phyloP scores from a whole-genome alignment of 2,888 invertebrate genomes.

The Agriotes lineatus region DNA sequence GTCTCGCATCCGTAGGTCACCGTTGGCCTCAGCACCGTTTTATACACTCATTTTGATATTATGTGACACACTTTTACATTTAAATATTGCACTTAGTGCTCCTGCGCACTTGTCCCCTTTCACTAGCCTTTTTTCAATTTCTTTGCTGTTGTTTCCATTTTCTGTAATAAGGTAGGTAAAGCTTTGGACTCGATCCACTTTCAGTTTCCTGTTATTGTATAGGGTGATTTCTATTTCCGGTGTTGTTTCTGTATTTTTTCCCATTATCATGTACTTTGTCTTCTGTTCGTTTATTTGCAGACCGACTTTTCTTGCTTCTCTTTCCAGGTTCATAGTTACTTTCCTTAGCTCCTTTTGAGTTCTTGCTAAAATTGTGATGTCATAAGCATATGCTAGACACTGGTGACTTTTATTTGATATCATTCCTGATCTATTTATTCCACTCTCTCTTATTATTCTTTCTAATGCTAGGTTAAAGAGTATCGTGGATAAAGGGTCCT shows the following conservation, averaged over 20 bases:
- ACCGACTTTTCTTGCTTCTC: not conserved
- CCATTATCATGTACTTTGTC: not conserved
- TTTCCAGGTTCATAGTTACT: not conserved
- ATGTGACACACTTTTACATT: not conserved
- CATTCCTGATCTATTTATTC: not conserved
- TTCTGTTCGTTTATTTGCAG: not conserved
- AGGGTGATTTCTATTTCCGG: not conserved
- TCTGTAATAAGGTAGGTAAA: slow-evolving; percentile 22
- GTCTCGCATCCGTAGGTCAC: not conserved
- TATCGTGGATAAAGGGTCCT: too few species aligned
- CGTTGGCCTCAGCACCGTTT: not conserved
- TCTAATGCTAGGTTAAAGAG: not conserved
- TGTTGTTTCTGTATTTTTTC: not conserved
- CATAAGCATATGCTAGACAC: not conserved
- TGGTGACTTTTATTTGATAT: not conserved
- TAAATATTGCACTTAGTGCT: not conserved
- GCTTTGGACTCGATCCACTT: slow-evolving; percentile 1
- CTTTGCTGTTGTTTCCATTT: not conserved
- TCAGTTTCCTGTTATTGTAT: not conserved
- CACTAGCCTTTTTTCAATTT: not conserved
- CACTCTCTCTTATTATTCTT: not conserved
- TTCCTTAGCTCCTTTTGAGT: not conserved
- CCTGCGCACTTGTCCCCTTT: not conserved
- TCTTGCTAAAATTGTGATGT: not conserved
- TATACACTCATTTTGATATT: not conserved